phyloP scores from a whole-genome alignment of 2,888 invertebrate genomes.

The Willowsia nigromaculata region DNA sequence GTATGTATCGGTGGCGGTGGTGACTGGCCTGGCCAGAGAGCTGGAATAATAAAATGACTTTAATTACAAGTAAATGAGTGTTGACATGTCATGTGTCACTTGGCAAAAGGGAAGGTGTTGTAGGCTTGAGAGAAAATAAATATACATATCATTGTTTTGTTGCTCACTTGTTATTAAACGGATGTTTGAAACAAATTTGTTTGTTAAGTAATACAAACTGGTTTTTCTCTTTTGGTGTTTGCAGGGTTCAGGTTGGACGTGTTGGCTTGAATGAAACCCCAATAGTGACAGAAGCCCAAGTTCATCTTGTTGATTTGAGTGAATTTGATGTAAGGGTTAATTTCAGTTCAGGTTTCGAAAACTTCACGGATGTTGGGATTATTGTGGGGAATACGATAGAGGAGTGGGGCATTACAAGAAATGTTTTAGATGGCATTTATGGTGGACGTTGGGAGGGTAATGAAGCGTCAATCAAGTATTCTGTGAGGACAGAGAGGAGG shows the following conservation, averaged over 20 bases:
- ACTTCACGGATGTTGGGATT: conserved; percentile 58
- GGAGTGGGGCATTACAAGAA: conserved; percentile 68
- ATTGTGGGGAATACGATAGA: conserved; percentile 57
- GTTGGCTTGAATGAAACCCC: conserved; percentile 51
- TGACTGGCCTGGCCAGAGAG: not conserved
- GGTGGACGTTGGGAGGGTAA: conserved; percentile 75
- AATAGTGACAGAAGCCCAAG: conserved; percentile 58
- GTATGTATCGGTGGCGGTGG: not conserved
- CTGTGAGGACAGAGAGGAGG: conserved; percentile 49
- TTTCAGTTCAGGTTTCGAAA: conserved; percentile 63
- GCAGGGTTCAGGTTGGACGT: conserved; percentile 66
- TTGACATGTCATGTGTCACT: conserved; percentile 10
- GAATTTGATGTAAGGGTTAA: conserved; percentile 69
- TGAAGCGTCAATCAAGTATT: conserved; percentile 70
- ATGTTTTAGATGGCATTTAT: conserved; percentile 61
- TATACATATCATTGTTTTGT: not conserved
- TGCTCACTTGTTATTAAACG: not conserved
- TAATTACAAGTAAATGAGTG: conserved; percentile 38
- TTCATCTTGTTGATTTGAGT: conserved; percentile 34
- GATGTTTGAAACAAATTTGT: not conserved
- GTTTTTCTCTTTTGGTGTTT: not conserved
- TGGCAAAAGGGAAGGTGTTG: not conserved
- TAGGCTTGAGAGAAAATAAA: not conserved
- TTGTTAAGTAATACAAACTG: not conserved
- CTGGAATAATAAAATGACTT: conserved; percentile 24